A percentile compares a stretch with the other conserved stretches of the same genome.
Evolutionary conservation across 2,113 vertebrate genomes (phyloP).

Genomic region (Pongo pygmaeus): DNA sequence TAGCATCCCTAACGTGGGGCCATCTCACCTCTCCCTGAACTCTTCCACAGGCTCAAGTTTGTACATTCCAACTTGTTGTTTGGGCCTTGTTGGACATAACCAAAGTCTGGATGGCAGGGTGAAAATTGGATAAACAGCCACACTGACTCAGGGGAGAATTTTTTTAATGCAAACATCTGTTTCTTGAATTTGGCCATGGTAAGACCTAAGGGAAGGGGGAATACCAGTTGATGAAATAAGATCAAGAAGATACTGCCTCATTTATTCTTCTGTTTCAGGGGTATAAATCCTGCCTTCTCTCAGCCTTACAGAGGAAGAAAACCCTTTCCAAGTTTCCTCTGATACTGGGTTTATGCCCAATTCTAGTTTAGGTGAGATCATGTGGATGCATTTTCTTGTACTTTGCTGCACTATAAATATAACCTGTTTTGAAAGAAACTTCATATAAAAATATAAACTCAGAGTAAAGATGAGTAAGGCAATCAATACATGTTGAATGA

Average conservation of each 20-base stretch:
- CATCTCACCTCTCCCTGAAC: slow-evolving; percentile 19
- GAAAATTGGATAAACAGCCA: slow-evolving; percentile 73
- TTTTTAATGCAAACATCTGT: slow-evolving; percentile 70
- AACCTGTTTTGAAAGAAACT: not conserved
- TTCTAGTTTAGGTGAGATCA: not conserved
- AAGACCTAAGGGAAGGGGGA: slow-evolving; percentile 22
- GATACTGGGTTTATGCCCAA: not conserved
- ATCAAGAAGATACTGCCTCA: slow-evolving; percentile 27
- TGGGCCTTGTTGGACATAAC: not conserved
- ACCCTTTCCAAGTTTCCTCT: not conserved
- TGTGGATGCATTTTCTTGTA: not conserved
- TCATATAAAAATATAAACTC: not conserved
- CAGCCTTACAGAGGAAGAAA: not conserved
- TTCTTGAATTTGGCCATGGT: slow-evolving; percentile 69
- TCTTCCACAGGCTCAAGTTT: not conserved
- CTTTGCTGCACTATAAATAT: not conserved
- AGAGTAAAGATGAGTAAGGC: not conserved
- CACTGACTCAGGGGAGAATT: slow-evolving; percentile 39
- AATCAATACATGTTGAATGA: not conserved
- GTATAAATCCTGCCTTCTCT: not conserved
- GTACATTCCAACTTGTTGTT: not conserved
- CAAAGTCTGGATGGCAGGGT: slow-evolving; percentile 52
- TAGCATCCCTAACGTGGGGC: not conserved
- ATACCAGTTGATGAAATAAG: slow-evolving; percentile 17
- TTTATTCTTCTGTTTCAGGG: not conserved